These are phyloP conservation scores for Prietella phreatophila DNA, from an alignment of 2,113 vertebrate species.

Conservation along the genomic window DNA sequence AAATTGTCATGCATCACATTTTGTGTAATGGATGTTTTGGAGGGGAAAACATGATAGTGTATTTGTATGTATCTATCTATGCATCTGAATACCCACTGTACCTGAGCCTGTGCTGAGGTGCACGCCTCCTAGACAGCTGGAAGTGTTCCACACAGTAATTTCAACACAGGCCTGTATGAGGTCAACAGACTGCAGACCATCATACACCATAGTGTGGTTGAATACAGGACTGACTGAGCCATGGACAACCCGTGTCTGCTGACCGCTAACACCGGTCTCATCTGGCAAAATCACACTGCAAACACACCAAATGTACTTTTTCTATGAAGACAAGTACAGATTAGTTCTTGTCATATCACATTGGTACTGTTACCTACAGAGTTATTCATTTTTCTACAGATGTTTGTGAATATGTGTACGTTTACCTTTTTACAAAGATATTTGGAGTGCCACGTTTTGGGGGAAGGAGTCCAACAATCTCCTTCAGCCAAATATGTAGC, in stretches of 20 bases:
- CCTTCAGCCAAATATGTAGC: constrained; percentile 93
- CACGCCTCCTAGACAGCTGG: constrained; percentile 77
- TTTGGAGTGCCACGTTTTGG: constrained; percentile 78
- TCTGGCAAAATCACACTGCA: constrained; percentile 89
- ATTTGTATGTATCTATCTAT: background rate
- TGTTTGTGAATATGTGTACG: background rate
- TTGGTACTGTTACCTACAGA: background rate
- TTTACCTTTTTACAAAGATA: constrained; percentile 85
- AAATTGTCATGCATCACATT: background rate
- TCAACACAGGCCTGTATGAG: constrained; percentile 88
- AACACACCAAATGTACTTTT: background rate
- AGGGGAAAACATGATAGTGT: background rate
- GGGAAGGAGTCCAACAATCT: constrained; percentile 82
- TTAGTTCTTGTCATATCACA: background rate
- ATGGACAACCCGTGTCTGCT: constrained; percentile 84
- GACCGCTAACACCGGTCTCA: constrained; percentile 82
- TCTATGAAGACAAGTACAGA: background rate
- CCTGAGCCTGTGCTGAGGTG: constrained; percentile 90
- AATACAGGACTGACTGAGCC: constrained; percentile 82
- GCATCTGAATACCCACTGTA: constrained; percentile 52
- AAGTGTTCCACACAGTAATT: constrained; percentile 85
- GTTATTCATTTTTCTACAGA: background rate
- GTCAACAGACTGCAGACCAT: constrained; percentile 86
- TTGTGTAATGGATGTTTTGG: background rate
- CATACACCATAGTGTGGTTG: constrained; percentile 99